phyloP scores from a whole-genome alignment of 1,140 invertebrate species.

The Triops longicaudatus region DNA sequence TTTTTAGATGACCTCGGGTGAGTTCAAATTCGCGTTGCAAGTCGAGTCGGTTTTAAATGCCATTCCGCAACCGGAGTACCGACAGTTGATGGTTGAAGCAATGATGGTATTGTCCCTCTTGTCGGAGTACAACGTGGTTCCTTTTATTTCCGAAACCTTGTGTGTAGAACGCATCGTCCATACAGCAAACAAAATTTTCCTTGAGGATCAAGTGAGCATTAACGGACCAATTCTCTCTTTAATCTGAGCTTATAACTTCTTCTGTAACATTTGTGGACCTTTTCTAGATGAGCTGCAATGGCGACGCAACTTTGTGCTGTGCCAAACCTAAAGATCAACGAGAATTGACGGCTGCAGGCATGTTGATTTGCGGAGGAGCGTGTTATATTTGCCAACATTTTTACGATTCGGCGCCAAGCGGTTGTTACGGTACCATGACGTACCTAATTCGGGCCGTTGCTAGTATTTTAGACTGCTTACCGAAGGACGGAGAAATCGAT shows the following conservation, averaged over 20 bases:
- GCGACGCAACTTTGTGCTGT: slow-evolving; percentile 85
- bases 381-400: slow-evolving; percentile 93
- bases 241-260: slow-evolving; percentile 21
- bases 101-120: slow-evolving; percentile 90
- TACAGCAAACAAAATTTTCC: slow-evolving; percentile 87
- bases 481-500: slow-evolving; percentile 64
- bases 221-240: slow-evolving; percentile 1
- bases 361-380: slow-evolving; percentile 76
- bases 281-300: slow-evolving; percentile 65
- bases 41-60: slow-evolving; percentile 96
- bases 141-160: slow-evolving; percentile 69
- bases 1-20: slow-evolving; percentile 85
- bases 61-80: slow-evolving; percentile 95
- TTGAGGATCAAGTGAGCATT: slow-evolving; percentile 78
- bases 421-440: slow-evolving; percentile 94
- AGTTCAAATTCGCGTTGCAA: slow-evolving; percentile 95
- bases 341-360: slow-evolving; percentile 46
- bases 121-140: slow-evolving; percentile 73
- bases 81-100: slow-evolving; percentile 95
- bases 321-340: slow-evolving; percentile 59
- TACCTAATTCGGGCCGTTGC: slow-evolving; percentile 85
- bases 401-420: slow-evolving; percentile 95
- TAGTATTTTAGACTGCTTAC: slow-evolving; percentile 60
- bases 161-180: slow-evolving; percentile 88
- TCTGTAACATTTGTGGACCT: slow-evolving; percentile 17